Evolutionary conservation across 64 coral and sea anemone species (phyloP), one percentile per base, ranked within the genome.

Genomic region (Porites australiensis): DNA sequence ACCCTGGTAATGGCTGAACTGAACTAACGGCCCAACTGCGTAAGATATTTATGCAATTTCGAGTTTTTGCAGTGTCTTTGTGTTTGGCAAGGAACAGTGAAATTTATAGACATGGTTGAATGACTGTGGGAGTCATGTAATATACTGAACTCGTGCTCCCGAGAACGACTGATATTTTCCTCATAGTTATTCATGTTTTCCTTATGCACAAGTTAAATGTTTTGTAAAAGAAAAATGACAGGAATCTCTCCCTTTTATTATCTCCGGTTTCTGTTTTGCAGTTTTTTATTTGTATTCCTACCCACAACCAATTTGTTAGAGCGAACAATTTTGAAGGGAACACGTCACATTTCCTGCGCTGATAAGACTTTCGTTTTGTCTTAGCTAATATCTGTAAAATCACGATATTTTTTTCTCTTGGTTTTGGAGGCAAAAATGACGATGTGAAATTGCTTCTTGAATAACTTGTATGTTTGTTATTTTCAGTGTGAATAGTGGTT

Each of bases 71-170:
- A 52, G 23, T 50, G 14, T 45, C 16, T 64, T 5, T 21, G 64
- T 16, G 10, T 43, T 14, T 62, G 55, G 21, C 19, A 80, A 15
- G 53, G 59, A 60, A 9, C 16, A 51, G 16, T 18, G 62, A 65
- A 84, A 67, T 84, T 3, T 69, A 68, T 19, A 5, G 61, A 69
- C 62, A 84, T 22, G 80, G 80, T 66, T 67, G 80, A 83, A 10
- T 83, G 61, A 83, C 61, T 47, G 65, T 4, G 51, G 13, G 5
- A 76, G 18, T 76, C 3, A 8, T 20, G 11, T 50, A 50, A 49
- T 76, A 7, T 16, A 37, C 73, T 49, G 9, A 46, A 13, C 71
- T 74, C 44, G 7, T 14, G 44, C 48, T 2, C 4, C 6, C 4
- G 45, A 76, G 51, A 13, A 76, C 46, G 15, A 10, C 2, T 50